These are phyloP conservation scores for Ctenopoma kingsleyae DNA, from an alignment of 2,797 vertebrate species.

Conservation along the genomic window DNA sequence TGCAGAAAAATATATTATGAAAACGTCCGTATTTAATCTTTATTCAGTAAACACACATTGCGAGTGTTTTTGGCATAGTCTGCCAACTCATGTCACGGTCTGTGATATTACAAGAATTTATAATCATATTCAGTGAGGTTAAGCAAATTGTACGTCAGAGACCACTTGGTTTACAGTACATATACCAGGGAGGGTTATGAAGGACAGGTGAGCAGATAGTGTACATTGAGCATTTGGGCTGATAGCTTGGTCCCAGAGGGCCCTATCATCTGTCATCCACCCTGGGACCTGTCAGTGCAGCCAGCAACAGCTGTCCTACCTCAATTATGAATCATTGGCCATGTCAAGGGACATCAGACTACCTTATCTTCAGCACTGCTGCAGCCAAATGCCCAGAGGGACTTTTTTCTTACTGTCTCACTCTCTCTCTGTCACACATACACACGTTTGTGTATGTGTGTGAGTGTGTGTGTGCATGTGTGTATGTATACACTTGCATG, in stretches of 20 bases:
- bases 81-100: background rate
- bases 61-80: background rate
- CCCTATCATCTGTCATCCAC: conserved; percentile 81
- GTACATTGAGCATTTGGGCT: conserved; percentile 73
- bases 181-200: conserved; percentile 52
- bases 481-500: conserved; percentile 7
- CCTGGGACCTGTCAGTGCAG: conserved; percentile 77
- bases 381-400: conserved; percentile 71
- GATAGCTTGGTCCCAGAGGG: conserved; percentile 75
- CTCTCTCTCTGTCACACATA: conserved; percentile 12
- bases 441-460: conserved; percentile 1
- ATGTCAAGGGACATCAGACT: conserved; percentile 79
- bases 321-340: conserved; percentile 84
- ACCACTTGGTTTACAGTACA: conserved; percentile 60
- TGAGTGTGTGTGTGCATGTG: background rate
- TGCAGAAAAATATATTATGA: no score
- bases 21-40: background rate
- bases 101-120: conserved; percentile 25
- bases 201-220: conserved; percentile 74
- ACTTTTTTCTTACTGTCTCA: conserved; percentile 49
- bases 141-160: conserved; percentile 38
- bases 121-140: conserved; percentile 31
- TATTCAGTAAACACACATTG: background rate
- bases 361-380: conserved; percentile 74
- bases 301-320: conserved; percentile 83